phyloP scores from a whole-genome alignment of 2,888 invertebrate species.

The Zygaena filipendulae region DNA sequence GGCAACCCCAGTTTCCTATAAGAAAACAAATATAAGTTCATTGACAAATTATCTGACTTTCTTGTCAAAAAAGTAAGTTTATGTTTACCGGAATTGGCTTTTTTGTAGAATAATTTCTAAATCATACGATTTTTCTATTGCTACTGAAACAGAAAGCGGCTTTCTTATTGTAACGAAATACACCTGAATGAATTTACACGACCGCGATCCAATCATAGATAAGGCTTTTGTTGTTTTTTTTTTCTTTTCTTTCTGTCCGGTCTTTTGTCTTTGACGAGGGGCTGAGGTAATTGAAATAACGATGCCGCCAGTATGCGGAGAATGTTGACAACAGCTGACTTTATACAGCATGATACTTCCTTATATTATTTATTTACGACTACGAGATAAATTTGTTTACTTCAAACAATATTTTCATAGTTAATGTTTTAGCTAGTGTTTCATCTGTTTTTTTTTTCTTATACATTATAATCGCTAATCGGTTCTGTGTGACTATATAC shows the following conservation, averaged over 20 bases:
- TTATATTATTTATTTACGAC: too few relatives aligned
- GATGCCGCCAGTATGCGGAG: conserved; percentile 56
- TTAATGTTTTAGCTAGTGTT: too few relatives aligned
- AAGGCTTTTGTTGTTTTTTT: conserved; percentile 42
- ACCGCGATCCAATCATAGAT: conserved; percentile 68
- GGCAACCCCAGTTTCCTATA: too few relatives aligned
- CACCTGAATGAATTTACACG: conserved; percentile 58
- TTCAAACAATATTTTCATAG: too few relatives aligned
- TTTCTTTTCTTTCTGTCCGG: conserved; percentile 45
- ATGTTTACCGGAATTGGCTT: too few relatives aligned
- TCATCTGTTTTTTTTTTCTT: too few relatives aligned
- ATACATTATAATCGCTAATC: too few relatives aligned
- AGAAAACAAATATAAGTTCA: conserved; percentile 4
- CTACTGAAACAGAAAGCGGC: conserved; percentile 55
- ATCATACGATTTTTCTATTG: too few relatives aligned
- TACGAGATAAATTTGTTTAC: conserved; percentile 4
- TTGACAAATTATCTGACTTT: conserved; percentile 21
- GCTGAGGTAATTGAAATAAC: conserved; percentile 63
- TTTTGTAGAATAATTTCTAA: too few relatives aligned
- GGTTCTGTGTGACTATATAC: too few relatives aligned
- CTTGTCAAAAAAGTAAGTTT: conserved; percentile 33
- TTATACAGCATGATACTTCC: conserved; percentile 13
- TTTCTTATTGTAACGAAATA: conserved; percentile 45
- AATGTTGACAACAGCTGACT: conserved; percentile 62
- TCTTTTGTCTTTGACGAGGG: conserved; percentile 68